These are phyloP conservation scores for Plagodis dolabraria DNA, from an alignment of 2,888 invertebrate genomes.

Conservation along the genomic window DNA sequence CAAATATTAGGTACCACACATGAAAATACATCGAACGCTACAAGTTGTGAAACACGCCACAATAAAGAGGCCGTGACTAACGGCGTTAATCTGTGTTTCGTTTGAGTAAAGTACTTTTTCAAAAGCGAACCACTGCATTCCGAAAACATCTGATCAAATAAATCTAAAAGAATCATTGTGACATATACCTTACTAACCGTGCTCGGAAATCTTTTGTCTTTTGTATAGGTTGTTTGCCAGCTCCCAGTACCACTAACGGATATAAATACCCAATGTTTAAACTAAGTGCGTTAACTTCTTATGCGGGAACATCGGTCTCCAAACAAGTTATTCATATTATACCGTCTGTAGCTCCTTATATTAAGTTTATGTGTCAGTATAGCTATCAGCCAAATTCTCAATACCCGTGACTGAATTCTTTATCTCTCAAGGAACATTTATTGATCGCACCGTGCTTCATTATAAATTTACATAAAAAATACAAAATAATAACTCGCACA, in stretches of 20 bases:
- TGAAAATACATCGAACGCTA: slow-evolving; percentile 15
- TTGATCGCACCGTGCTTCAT: slow-evolving; percentile 24
- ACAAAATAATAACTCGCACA: slow-evolving; percentile 53
- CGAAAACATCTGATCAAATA: slow-evolving; percentile 76
- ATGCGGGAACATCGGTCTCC: too few species aligned
- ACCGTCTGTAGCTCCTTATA: too few species aligned
- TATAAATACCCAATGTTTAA: neutral
- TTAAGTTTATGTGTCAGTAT: too few species aligned
- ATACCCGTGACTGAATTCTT: too few species aligned
- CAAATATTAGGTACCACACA: slow-evolving; percentile 9
- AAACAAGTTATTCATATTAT: too few species aligned
- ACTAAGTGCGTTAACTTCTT: too few species aligned
- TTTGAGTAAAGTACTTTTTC: slow-evolving; percentile 49
- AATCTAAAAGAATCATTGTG: slow-evolving; percentile 64
- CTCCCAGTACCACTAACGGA: slow-evolving; percentile 11
- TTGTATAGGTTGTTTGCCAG: slow-evolving; percentile 24
- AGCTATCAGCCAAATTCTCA: too few species aligned
- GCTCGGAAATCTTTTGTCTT: slow-evolving; percentile 49
- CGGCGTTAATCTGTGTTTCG: slow-evolving; percentile 47
- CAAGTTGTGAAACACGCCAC: slow-evolving; percentile 38
- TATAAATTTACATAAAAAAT: slow-evolving; percentile 35
- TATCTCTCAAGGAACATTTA: neutral
- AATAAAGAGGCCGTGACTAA: slow-evolving; percentile 44
- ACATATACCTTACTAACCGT: slow-evolving; percentile 20
- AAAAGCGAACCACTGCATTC: slow-evolving; percentile 57